These are phyloP conservation scores for Drosophila pachea DNA, from an alignment of 1,140 invertebrate genomes.

Conservation along the genomic window DNA sequence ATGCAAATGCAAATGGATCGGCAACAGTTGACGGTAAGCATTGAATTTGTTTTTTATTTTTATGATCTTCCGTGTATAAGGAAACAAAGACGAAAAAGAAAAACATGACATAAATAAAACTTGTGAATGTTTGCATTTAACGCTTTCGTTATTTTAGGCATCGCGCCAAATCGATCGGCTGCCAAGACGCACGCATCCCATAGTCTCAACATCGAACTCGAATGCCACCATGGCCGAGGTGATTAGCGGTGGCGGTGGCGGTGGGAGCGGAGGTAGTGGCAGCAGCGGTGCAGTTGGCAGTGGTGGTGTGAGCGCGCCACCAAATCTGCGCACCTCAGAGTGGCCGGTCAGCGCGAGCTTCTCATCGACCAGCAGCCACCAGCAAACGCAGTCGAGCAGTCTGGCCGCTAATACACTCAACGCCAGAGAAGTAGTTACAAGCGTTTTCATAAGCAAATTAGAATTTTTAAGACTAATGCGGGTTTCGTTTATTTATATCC, in stretches of 20 bases:
- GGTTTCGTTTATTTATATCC: conserved; percentile 13
- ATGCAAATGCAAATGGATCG: conserved; percentile 94
- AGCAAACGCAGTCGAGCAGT: conserved; percentile 75
- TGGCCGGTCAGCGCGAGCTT: conserved; percentile 73
- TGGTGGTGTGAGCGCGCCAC: conserved; percentile 54
- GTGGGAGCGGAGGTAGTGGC: too few species aligned
- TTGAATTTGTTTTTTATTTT: conserved; percentile 29
- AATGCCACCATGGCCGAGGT: conserved; percentile 78
- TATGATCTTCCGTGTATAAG: conserved; percentile 45
- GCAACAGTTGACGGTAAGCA: conserved; percentile 87
- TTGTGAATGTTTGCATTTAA: conserved; percentile 12
- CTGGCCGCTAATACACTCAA: conserved; percentile 73
- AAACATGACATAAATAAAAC: neutral
- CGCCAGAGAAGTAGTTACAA: conserved; percentile 71
- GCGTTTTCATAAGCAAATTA: conserved; percentile 4
- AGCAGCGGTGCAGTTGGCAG: conserved; percentile 59
- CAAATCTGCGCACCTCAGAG: conserved; percentile 69
- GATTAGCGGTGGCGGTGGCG: conserved; percentile 60
- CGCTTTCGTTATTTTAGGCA: conserved; percentile 81
- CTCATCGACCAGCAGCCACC: conserved; percentile 70
- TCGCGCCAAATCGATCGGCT: conserved; percentile 91
- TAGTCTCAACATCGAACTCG: conserved; percentile 79
- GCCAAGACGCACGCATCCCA: conserved; percentile 84
- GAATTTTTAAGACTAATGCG: conserved; percentile 38
- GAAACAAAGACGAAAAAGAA: conserved; percentile 23